Base-by-base conservation (phyloP, 2,113 vertebrate species). In the Peromyscus polionotus region DNA sequence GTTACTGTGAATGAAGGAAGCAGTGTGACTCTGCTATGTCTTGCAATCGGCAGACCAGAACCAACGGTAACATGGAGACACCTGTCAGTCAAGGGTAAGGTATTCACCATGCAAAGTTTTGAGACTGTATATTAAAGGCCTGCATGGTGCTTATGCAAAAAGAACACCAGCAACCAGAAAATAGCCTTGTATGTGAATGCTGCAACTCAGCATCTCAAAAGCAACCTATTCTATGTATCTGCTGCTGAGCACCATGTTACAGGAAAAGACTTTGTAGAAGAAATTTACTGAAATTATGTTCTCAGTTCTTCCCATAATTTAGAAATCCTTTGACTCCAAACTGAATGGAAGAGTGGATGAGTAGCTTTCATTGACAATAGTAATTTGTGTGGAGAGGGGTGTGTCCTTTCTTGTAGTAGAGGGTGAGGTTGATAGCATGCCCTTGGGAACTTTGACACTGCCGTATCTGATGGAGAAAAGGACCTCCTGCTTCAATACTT, bases 1-100 rank as follows among this genome's bases (percentile, higher is more conserved):
- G 95, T 99, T 98, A 99, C 99, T 0, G 99, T 99, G 97, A 99
- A 99, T 0, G 99, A 99, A 97, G 99, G 99, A 97, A 99, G 99
- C 98, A 99, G 99, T 0, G 99, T 99, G 95, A 99, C 99, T 85
- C 99, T 99, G 7, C 99, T 99, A 98, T 99, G 99, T 97, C 98
- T 99, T 97, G 99, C 99, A 1, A 99, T 99, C 0, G 99, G 99
- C 91, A 99, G 99, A 97, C 99, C 99, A 0, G 99, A 99, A 95
- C 99, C 99, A 48, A 99, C 98, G 0, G 98, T 99, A 96, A 99
- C 99, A 7, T 99, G 99, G 99, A 99, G 99, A 92, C 99, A 99
- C 91, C 99, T 99, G 54, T 99, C 99, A 0, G 98, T 99, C 86
- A 99, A 99, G 98, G 99, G 99, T 99, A 99, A 99, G 98, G 7